These are phyloP conservation scores for Smittia sp. DNA, from an alignment of 2,888 invertebrate genomes.

Conservation along the genomic window DNA sequence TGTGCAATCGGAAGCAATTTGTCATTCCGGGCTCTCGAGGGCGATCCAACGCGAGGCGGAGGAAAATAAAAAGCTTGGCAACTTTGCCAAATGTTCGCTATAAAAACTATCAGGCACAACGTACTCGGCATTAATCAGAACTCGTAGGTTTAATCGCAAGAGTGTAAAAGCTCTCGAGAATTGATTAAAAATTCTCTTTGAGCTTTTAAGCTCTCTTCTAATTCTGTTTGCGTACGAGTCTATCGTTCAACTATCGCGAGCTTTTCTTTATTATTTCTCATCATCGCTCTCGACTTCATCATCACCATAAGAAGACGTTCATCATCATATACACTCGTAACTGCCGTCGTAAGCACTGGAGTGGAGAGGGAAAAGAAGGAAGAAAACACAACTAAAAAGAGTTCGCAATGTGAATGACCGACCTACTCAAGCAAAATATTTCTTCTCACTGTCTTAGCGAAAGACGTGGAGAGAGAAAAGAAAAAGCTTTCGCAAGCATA, in stretches of 20 bases:
- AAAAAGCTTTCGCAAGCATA: slow-evolving; percentile 22
- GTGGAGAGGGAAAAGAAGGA: not conserved
- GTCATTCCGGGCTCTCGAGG: slow-evolving; percentile 1
- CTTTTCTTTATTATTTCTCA: not conserved
- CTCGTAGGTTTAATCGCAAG: no score
- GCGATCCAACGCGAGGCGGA: not conserved
- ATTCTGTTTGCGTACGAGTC: no score
- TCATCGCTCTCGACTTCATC: not conserved
- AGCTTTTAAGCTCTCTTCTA: no score
- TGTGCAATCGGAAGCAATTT: slow-evolving; percentile 2
- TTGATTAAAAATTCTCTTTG: no score
- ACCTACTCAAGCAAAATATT: slow-evolving; percentile 53
- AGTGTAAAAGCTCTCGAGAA: no score
- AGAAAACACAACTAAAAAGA: slow-evolving; percentile 42
- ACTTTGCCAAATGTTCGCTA: not conserved
- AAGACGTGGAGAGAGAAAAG: not conserved
- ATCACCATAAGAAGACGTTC: not conserved
- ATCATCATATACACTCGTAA: slow-evolving; percentile 12
- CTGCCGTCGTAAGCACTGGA: not conserved
- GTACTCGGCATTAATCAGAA: no score
- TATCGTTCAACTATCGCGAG: not conserved
- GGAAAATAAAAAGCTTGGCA: not conserved
- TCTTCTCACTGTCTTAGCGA: not conserved
- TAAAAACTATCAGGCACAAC: no score
- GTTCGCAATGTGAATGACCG: slow-evolving; percentile 55